Conservation (phyloP, 2,888 invertebrate genomes). For the Autographa pulchrina region DNA sequence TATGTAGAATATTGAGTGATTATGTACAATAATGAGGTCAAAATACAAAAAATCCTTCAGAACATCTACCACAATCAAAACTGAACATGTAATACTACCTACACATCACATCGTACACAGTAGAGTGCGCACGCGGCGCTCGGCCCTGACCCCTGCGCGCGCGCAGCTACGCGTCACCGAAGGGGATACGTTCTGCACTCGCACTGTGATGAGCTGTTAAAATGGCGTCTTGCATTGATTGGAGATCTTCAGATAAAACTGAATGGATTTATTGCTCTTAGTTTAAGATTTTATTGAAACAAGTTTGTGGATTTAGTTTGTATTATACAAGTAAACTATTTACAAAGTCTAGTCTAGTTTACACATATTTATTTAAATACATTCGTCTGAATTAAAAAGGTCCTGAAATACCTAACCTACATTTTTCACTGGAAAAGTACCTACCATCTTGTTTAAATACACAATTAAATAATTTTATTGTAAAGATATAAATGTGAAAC, state of each 20-base stretch:
- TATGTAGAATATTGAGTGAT: too few species aligned
- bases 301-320: too few species aligned
- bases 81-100: background rate
- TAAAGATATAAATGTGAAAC: conserved; percentile 44
- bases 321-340: too few species aligned
- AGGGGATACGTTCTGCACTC: conserved; percentile 43
- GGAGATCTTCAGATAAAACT: background rate
- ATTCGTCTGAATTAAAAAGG: too few species aligned
- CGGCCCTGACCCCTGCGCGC: conserved; percentile 73
- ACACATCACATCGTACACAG: background rate
- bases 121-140: conserved; percentile 41
- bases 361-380: too few species aligned
- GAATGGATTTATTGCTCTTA: background rate
- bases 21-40: background rate
- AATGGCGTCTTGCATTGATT: conserved; percentile 11
- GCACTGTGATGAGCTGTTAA: conserved; percentile 27
- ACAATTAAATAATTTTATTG: conserved; percentile 17
- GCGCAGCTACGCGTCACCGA: conserved; percentile 54
- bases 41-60: background rate
- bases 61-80: background rate
- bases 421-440: conserved; percentile 20
- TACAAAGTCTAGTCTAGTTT: too few species aligned
- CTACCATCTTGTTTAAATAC: conserved; percentile 31
- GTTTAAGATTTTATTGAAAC: too few species aligned
- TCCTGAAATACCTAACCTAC: background rate